Percentiles rank a stretch among this genome's conserved stretches.
Conservation (phyloP, 2,888 invertebrate genomes). For the Carabus problematicus region DNA sequence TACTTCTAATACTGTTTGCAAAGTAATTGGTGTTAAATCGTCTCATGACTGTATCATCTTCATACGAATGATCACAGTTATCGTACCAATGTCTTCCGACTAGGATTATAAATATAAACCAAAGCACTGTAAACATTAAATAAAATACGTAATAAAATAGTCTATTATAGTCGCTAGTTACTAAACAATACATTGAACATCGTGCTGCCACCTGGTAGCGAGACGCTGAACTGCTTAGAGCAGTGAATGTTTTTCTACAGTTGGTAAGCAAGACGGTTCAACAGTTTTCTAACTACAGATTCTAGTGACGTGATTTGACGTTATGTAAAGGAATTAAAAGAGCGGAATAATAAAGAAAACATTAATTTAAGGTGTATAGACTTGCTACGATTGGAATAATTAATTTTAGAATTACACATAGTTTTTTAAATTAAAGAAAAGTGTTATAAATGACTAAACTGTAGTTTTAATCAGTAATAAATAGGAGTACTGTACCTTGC, state of each 20-base stretch:
- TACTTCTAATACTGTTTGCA: no score
- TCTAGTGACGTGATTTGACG: no score
- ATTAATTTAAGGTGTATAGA: no score
- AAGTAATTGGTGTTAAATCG: neutral
- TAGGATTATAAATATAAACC: slow-evolving; percentile 15
- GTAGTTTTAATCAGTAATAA: neutral
- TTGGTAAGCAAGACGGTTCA: no score
- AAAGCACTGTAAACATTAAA: slow-evolving; percentile 19
- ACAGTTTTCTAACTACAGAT: no score
- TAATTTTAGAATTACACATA: no score
- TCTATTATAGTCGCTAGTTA: neutral
- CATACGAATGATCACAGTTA: slow-evolving; percentile 4
- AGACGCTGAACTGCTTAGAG: slow-evolving; percentile 17
- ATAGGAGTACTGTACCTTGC: slow-evolving; percentile 13
- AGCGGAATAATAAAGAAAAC: no score
- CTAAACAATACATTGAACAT: slow-evolving; percentile 2
- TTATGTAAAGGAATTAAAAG: no score
- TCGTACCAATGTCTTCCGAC: slow-evolving; percentile 30
- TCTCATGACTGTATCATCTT: neutral
- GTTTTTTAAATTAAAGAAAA: no score
- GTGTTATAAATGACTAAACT: no score
- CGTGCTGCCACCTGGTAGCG: slow-evolving; percentile 18
- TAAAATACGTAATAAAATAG: neutral
- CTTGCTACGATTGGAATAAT: no score
- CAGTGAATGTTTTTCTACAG: no score